phyloP scores from a whole-genome alignment of 2,888 invertebrate species.

The Sipha maydis region DNA sequence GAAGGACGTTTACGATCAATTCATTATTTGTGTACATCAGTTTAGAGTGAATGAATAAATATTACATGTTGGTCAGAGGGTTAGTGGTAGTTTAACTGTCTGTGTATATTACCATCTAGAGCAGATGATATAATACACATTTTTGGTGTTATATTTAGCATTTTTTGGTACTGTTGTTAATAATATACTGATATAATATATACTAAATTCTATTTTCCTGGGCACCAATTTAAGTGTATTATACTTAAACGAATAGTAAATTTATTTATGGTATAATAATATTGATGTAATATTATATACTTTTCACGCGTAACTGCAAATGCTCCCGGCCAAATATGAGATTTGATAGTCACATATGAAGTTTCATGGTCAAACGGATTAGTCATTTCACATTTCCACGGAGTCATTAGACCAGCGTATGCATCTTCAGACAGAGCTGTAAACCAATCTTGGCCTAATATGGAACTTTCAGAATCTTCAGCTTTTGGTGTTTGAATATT shows the following conservation, averaged over 20 bases:
- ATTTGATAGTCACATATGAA: not conserved
- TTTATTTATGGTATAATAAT: not conserved
- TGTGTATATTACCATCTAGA: no score
- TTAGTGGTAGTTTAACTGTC: no score
- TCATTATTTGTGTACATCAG: no score
- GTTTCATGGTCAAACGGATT: slow-evolving; percentile 17
- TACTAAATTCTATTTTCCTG: no score
- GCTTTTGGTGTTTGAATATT: not conserved
- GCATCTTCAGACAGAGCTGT: not conserved
- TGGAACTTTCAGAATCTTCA: not conserved
- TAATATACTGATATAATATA: no score
- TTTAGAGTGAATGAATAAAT: no score
- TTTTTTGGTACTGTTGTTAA: no score
- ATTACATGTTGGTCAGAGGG: no score
- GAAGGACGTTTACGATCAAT: no score
- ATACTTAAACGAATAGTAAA: not conserved
- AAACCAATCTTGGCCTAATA: not conserved
- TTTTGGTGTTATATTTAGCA: no score
- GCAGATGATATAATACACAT: no score
- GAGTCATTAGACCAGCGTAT: not conserved
- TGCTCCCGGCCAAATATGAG: slow-evolving; percentile 48
- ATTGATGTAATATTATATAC: not conserved
- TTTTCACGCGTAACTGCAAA: slow-evolving; percentile 22
- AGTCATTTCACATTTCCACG: slow-evolving; percentile 33
- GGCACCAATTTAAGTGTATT: no score